A percentile compares a stretch with the other conserved stretches of the same genome.
phyloP scores from a whole-genome alignment of 2,113 vertebrate species.

The Euleptes europaea region DNA sequence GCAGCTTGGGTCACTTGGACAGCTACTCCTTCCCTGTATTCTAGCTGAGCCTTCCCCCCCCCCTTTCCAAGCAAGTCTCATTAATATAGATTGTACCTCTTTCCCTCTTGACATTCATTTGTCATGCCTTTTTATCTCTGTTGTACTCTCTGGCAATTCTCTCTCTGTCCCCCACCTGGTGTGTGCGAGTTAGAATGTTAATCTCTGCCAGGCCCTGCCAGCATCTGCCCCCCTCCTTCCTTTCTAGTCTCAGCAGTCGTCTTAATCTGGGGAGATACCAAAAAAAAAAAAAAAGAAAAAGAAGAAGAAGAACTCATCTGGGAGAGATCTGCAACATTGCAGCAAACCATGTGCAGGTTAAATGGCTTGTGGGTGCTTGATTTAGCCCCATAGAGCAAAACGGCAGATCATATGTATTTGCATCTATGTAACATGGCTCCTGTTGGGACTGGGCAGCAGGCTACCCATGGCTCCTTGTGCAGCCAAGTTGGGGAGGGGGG shows the following conservation, averaged over 20 bases:
- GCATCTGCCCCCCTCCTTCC: background rate
- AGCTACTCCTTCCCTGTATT: background rate
- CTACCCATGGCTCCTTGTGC: no score
- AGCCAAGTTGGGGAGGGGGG: no score
- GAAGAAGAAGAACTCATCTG: conserved; percentile 3
- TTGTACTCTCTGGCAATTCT: conserved; percentile 9
- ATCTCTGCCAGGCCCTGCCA: conserved; percentile 3
- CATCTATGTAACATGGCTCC: no score
- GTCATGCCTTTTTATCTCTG: conserved; percentile 18
- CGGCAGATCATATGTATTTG: background rate
- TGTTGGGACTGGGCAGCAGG: background rate
- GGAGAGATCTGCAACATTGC: background rate
- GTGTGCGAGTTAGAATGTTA: conserved; percentile 14
- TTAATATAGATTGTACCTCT: conserved; percentile 20
- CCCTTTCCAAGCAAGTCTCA: conserved; percentile 1
- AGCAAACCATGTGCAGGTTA: background rate
- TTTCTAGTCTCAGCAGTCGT: background rate
- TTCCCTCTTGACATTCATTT: conserved; percentile 10
- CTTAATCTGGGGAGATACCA: background rate
- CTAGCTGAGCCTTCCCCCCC: background rate
- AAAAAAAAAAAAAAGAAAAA: no score
- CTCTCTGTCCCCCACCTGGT: background rate
- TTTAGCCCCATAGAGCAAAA: background rate
- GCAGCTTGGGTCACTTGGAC: no score
- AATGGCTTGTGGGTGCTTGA: background rate